Evolutionary conservation across 2,797 vertebrate species (phyloP), one percentile per base, ranked within the genome.

Genomic region (Bothrops alternatus): DNA sequence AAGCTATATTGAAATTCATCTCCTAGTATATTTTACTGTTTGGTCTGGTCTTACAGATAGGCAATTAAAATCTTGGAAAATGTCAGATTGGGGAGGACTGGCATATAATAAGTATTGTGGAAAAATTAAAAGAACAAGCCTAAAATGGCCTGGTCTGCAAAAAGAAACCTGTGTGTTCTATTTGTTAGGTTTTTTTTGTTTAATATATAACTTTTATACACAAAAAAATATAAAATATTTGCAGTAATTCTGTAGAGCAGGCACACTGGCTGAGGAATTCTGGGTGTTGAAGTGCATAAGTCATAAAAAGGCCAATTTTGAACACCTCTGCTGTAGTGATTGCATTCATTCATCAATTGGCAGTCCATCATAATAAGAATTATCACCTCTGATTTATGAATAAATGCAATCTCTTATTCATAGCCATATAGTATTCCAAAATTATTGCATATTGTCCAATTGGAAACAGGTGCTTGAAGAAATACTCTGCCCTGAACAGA

Each of bases 311-410:
- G 50, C 8, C 50, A 53, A 11, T 10, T 10, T 53, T 53, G 50
- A 53, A 53, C 8, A 53, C 10, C 8, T 7, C 7, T 53, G 50
- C 50, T 53, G 8, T 53, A 61, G 91, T 92, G 82, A 0, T n/a
- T 32, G 37, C 93, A 56, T 95, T 96, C 95, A 96, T 94, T 93
- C 93, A 91, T 93, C 94, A 94, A 95, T 86, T 18, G 23, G 6
- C 6, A 16, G 1, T 91, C 12, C 28, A 18, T 28, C 26, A 91
- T 26, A 65, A 65, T 65, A 65, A n/a, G 28, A 65, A 65, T 65
- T 86, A 6, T 23, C 42, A 12, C 10, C 32, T 65, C 63, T n/a
- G 28, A n/a, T n/a, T 65, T 65, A n/a, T 65, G 63, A 65, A 6
- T 32, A 13, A 6, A 69, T 32, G 13, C 63, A n/a, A 16, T 42